Evolutionary conservation across 2,888 invertebrate species (phyloP).

Genomic region (Agrotis clavis): DNA sequence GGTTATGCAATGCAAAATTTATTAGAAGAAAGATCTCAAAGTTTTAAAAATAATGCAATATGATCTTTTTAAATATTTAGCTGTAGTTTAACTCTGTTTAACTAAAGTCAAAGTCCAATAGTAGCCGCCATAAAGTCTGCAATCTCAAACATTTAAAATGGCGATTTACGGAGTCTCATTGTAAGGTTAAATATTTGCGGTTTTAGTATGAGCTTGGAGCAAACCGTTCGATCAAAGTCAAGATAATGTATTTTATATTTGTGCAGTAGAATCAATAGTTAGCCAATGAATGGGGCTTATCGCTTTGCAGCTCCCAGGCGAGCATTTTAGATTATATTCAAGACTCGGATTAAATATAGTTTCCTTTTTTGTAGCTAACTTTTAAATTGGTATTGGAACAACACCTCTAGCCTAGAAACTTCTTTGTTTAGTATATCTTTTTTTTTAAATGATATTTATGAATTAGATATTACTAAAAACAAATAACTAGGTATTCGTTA

Average conservation of each 20-base stretch:
- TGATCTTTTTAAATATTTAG: background rate
- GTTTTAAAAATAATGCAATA: background rate
- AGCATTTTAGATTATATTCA: conserved; percentile 1
- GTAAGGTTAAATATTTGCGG: conserved; percentile 48
- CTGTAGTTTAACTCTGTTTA: background rate
- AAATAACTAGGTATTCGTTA: too few relatives aligned
- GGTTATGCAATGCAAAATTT: too few relatives aligned
- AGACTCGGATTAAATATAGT: background rate
- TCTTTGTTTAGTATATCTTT: too few relatives aligned
- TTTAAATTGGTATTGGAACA: background rate
- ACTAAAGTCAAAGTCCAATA: conserved; percentile 12
- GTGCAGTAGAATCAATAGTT: conserved; percentile 42
- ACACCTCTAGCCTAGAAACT: background rate
- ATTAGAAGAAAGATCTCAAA: too few relatives aligned
- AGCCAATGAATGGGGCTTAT: conserved; percentile 37
- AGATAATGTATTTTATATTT: conserved; percentile 57
- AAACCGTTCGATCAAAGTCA: conserved; percentile 56
- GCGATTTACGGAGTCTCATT: conserved; percentile 21
- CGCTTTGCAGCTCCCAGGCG: background rate
- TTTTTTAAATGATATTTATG: background rate
- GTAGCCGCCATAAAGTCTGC: conserved; percentile 6
- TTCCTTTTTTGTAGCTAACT: background rate
- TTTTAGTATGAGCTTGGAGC: conserved; percentile 31
- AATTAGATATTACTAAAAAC: too few relatives aligned
- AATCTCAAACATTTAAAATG: conserved; percentile 23